phyloP scores from a whole-genome alignment of 2,797 vertebrate species.

The Pempheris klunzingeri region DNA sequence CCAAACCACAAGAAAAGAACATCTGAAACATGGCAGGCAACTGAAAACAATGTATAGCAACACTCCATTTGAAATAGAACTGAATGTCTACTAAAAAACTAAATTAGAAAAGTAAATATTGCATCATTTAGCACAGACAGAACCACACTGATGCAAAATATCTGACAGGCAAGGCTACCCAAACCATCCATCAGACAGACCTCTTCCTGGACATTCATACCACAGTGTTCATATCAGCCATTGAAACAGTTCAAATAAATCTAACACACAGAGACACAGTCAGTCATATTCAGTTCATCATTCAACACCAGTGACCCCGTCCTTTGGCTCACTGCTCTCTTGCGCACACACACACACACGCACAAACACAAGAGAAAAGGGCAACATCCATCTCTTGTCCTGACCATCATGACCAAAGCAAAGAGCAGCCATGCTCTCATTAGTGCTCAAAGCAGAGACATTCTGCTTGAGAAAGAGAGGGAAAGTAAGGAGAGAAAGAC shows the following conservation, averaged over 20 bases:
- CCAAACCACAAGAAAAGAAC: slow-evolving; percentile 34
- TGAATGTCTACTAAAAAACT: slow-evolving; percentile 6
- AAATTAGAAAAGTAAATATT: neutral
- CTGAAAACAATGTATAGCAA: neutral
- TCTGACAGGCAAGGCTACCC: neutral
- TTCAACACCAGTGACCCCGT: slow-evolving; percentile 26
- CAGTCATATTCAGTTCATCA: slow-evolving; percentile 17
- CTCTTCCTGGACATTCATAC: slow-evolving; percentile 14
- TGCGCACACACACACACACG: slow-evolving; percentile 48
- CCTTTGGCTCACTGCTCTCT: slow-evolving; percentile 48
- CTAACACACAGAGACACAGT: slow-evolving; percentile 9
- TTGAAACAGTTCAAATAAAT: slow-evolving; percentile 12
- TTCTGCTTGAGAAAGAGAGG: slow-evolving; percentile 4
- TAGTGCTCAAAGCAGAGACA: slow-evolving; percentile 28
- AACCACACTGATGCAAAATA: neutral
- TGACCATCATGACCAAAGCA: slow-evolving; percentile 26
- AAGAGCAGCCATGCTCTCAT: slow-evolving; percentile 31
- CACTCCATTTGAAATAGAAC: neutral
- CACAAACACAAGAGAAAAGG: slow-evolving; percentile 55
- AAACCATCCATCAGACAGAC: slow-evolving; percentile 6
- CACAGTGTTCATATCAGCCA: neutral
- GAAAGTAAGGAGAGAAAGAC: slow-evolving; percentile 10
- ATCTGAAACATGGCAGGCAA: slow-evolving; percentile 16
- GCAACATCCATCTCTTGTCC: slow-evolving; percentile 52
- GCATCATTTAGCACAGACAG: neutral